Evolutionary conservation across 2,113 vertebrate species (phyloP), one percentile per base, ranked within the genome.

Genomic region (Okapia johnstoni): DNA sequence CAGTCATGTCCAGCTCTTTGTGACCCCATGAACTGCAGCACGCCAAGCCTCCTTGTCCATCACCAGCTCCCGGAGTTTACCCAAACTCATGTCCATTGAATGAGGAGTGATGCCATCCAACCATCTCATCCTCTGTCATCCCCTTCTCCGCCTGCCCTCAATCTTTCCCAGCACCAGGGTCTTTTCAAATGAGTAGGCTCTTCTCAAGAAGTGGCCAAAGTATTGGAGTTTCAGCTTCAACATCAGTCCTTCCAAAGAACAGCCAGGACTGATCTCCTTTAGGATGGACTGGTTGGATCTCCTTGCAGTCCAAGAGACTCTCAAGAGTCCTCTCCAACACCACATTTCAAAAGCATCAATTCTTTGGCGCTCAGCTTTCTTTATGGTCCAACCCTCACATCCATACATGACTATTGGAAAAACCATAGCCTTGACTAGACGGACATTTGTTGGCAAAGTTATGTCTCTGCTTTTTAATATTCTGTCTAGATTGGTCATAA

Each of bases 291-390:
- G 30, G 60, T 63, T 63, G 30, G 14, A 33, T 63, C 60, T 63
- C 30, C 30, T 63, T 63, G 60, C 6, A 16, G 1, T 63, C 30
- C 30, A 63, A 63, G 60, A 14, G 14, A 63, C 14, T 63, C 30
- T 33, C 30, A 63, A 63, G 1, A 63, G 21, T 33, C 28, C 33
- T 61, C 6, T 33, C 28, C 13, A 33, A 61, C 28, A 33, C 28
- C 60, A 61, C 13, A 33, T 6, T 33, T 61, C 28, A 61, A 61
- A 61, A 61, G 28, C 28, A 61, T 33, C 14, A 33, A 3, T 33
- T 61, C 60, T 61, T 61, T 0, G 0, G 6, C 0, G 0, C 28
- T 33, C 28, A 33, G 28, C 13, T 15, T 61, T 61, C 60, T 17
- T 61, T 0, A 33, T 0, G 3, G 30, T 33, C 30, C 60, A 33